phyloP scores from a whole-genome alignment of 2,797 vertebrate species.

The Artibeus jamaicensis region DNA sequence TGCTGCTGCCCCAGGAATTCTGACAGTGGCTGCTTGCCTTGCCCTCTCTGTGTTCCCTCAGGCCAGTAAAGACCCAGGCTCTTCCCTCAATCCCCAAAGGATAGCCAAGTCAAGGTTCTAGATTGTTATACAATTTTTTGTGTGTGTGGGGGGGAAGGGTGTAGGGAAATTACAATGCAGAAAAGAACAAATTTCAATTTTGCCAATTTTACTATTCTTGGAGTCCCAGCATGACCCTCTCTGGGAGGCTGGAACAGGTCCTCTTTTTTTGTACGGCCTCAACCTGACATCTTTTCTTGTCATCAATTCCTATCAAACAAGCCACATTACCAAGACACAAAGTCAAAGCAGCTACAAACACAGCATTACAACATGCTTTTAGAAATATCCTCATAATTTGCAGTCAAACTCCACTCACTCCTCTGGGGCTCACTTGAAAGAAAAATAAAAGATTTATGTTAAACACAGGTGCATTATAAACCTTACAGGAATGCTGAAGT shows the following conservation, averaged over 20 bases:
- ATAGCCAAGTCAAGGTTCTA: neutral
- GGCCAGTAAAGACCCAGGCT: neutral
- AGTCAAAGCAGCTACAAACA: too few relatives aligned
- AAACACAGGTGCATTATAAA: neutral
- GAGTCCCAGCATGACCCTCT: neutral
- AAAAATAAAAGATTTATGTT: neutral
- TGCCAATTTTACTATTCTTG: neutral
- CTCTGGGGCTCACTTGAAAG: neutral
- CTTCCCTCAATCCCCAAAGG: neutral
- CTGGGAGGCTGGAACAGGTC: neutral
- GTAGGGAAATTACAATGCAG: neutral
- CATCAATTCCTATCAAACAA: too few relatives aligned
- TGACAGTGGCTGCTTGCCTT: neutral
- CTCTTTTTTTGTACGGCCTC: neutral
- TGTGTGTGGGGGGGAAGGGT: too few relatives aligned
- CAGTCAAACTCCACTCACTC: neutral
- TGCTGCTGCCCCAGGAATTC: neutral
- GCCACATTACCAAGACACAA: too few relatives aligned
- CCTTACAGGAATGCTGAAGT: neutral
- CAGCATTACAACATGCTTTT: neutral
- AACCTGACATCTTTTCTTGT: neutral
- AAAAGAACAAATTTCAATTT: neutral
- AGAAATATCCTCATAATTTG: neutral
- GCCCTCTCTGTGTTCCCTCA: neutral
- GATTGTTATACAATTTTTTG: neutral